Base-by-base conservation (phyloP, 2,113 vertebrate species). In the Hemichromis elongatus region DNA sequence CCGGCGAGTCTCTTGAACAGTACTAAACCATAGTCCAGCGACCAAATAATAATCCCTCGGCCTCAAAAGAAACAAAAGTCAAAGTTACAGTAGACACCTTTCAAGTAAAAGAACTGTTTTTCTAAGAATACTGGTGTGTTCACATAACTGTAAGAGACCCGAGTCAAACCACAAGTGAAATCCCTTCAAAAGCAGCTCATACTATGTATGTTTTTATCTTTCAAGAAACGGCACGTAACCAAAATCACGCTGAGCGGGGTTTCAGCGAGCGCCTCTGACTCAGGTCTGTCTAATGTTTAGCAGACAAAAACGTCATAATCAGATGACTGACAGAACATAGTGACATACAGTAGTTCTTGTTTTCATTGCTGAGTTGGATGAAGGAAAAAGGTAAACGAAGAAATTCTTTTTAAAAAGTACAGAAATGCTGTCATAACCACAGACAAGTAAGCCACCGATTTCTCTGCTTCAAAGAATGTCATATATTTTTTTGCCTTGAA, bases 391-490 rank as follows among this genome's bases (percentile, higher is more conserved):
- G 73, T 56, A 89, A 91, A 89, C 0, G 10, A 88, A 84, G 78
- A 78, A 33, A 75, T 2, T 87, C 77, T 68, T 86, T 90, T 79
- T 28, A 52, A 86, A 86, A 92, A 85, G 61, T 90, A 93, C 92
- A 92, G 89, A 90, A 94, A 94, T 81, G 90, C 73, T 83, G 81
- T 92, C 86, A 81, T 86, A 90, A 90, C 84, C 90, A 94, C 90
- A 84, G 56, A 94, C 85, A 89, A 84, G 91, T 86, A 95, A 94
- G 91, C 89, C 57, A 70, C 85, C 13, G 19, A 85, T 75, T 92
- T 90, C 73, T 93, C 92, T 80, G 89, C 88, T 79, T 84, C 75
- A 18, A 83, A 86, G 26, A 85, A 77, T 50, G 42, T 50, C 11
- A 24, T 33, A 4, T 85, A 11, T 54, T 83, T 90, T 93, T 92